Conservation (phyloP, 2,797 vertebrate species). For the Gymnopithys bicolor region DNA sequence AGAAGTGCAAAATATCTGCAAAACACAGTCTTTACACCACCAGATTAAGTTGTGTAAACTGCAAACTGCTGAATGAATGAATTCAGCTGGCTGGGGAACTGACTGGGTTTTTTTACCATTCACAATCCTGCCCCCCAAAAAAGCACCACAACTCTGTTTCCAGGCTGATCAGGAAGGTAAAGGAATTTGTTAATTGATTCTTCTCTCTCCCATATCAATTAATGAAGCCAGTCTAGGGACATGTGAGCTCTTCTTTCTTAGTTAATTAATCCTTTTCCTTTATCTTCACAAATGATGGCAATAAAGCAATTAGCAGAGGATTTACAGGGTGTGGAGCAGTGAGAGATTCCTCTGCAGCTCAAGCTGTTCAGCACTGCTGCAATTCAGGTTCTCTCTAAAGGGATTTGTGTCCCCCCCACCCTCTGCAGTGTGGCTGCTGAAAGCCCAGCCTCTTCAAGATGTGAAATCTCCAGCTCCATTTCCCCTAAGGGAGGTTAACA, state of each 20-base stretch:
- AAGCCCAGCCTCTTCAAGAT: not conserved
- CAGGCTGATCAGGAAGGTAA: conserved; percentile 22
- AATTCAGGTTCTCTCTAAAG: not conserved
- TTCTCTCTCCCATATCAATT: conserved; percentile 52
- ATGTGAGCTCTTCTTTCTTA: conserved; percentile 33
- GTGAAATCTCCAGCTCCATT: not conserved
- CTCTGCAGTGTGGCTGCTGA: not conserved
- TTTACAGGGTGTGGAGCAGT: conserved; percentile 58
- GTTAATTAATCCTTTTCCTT: conserved; percentile 58
- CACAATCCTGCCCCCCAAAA: not conserved
- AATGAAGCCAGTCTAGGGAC: conserved; percentile 34
- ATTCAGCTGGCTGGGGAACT: not conserved
- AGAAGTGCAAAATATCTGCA: not conserved
- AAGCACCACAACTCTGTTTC: not conserved
- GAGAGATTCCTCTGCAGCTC: conserved; percentile 45
- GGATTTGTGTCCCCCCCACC: not conserved
- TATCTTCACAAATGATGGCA: conserved; percentile 60
- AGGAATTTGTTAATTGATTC: conserved; percentile 62
- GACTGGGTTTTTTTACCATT: not conserved
- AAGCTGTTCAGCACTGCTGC: conserved; percentile 10
- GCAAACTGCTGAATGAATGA: not conserved
- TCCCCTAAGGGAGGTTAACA: not conserved
- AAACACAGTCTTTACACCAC: not conserved
- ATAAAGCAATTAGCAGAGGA: conserved; percentile 69
- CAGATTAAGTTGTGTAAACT: not conserved